phyloP scores from a whole-genome alignment of 2,113 vertebrate genomes.

The Stigmatopora argus region DNA sequence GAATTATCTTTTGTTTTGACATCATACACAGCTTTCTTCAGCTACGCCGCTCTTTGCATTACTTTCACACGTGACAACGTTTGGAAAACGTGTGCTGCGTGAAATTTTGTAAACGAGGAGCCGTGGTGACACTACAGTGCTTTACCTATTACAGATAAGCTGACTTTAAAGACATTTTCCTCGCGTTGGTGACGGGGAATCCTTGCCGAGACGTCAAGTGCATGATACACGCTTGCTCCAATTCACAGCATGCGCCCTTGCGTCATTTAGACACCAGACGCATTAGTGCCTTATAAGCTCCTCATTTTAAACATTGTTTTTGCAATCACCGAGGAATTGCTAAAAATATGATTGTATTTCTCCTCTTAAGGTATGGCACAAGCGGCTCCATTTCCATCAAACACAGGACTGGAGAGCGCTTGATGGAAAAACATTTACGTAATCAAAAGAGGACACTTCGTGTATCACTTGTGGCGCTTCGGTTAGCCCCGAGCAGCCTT shows the following conservation, averaged over 20 bases:
- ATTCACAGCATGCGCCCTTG: background rate
- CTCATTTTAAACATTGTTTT: too few relatives aligned
- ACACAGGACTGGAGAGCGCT: conserved; percentile 13
- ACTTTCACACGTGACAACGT: conserved; percentile 17
- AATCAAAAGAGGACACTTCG: conserved; percentile 23
- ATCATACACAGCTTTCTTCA: background rate
- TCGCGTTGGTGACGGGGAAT: conserved; percentile 35
- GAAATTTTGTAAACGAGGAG: conserved; percentile 17
- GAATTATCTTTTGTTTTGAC: background rate
- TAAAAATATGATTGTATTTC: too few relatives aligned
- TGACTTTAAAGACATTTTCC: conserved; percentile 50
- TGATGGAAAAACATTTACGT: conserved; percentile 16
- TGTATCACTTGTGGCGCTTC: conserved; percentile 25
- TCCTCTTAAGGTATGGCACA: too few relatives aligned
- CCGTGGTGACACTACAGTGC: conserved; percentile 20
- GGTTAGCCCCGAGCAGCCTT: conserved; percentile 32
- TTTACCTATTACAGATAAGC: conserved; percentile 46
- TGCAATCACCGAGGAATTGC: too few relatives aligned
- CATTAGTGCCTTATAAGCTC: background rate
- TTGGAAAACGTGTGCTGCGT: conserved; percentile 10
- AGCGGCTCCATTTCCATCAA: background rate
- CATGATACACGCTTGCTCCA: conserved; percentile 8
- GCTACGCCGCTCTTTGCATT: conserved; percentile 9
- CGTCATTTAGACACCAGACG: conserved; percentile 6
- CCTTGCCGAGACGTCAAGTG: conserved; percentile 14